Base-by-base conservation (phyloP, 2,888 invertebrate species). In the Acrocera orbiculus region DNA sequence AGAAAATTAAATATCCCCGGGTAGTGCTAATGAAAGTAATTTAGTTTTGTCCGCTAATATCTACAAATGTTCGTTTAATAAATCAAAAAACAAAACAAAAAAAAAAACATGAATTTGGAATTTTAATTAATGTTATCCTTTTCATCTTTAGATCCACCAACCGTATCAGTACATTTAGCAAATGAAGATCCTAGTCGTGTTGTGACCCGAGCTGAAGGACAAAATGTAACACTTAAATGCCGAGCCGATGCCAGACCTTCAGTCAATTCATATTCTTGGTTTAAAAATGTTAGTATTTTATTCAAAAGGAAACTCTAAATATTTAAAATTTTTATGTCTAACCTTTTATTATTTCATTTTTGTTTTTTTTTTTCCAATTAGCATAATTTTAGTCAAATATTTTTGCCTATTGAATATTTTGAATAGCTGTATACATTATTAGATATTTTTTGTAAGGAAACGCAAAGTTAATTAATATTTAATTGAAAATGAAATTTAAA, bases 161-260 rank as follows among this genome's bases (percentile, higher is more conserved):
- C 73, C 24, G 76, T 79, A 7, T 69, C 74, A 36, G 73, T 82
- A 47, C 66, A 68, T 44, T 61, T 73, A 49, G 73, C 73, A 47
- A 69, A 70, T 11, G 67, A 70, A 49, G 73, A 74, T 49, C 69
- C 70, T 16, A 66, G 72, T 41, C 61, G 73, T 1, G 58, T 73
- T 26, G 60, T 70, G 44, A 60, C 57, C 37, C 50, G 57, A 40
- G 52, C 60, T 41, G 85, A 86, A 61, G 82, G 80, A 29, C 76
- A 78, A 45, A 76, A 79, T 46, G 74, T 83, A 32, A 75, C 73
- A 47, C 65, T 86, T 34, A 67, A 75, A 34, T 87, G 86, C 53
- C 75, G 79, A 42, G 76, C 80, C 16, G 73, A 76, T 43, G 78
- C 85, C 27, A 73, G 77, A 40, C 86, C 86, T 9, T 68, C 71